These are phyloP conservation scores for Caretta caretta DNA, from an alignment of 2,113 vertebrate species.

Conservation along the genomic window DNA sequence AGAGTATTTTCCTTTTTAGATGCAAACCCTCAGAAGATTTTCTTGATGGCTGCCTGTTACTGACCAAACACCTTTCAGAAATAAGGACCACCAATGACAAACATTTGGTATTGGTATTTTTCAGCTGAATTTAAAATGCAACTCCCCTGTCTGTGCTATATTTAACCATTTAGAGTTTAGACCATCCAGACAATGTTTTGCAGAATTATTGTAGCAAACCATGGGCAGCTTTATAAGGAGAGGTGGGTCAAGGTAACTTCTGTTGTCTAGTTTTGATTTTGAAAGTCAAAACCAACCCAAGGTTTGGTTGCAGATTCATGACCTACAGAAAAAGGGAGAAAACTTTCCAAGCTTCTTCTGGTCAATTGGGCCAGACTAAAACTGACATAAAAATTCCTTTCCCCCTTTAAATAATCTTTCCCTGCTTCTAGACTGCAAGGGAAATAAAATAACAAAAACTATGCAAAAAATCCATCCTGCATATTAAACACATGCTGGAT, in stretches of 20 bases:
- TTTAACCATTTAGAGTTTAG: neutral
- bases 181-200: fast-evolving
- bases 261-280: neutral
- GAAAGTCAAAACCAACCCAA: neutral
- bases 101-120: constrained; percentile 86
- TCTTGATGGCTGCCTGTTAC: constrained; percentile 84
- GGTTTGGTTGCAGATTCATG: neutral
- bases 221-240: neutral
- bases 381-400: constrained; percentile 55
- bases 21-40: constrained; percentile 88
- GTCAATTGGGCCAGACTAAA: constrained; percentile 23
- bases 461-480: constrained; percentile 20
- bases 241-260: neutral
- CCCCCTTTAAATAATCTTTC: neutral
- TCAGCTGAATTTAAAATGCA: neutral
- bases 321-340: fast-evolving
- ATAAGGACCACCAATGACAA: constrained; percentile 82
- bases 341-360: neutral
- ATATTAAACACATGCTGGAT: neutral
- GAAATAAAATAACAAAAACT: neutral
- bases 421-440: neutral
- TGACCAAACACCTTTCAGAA: constrained; percentile 89
- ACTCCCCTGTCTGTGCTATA: neutral
- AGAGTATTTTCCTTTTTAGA: constrained; percentile 75
- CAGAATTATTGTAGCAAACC: neutral